Evolutionary conservation across 2,888 invertebrate species (phyloP).

Genomic region (Dioctria rufipes): DNA sequence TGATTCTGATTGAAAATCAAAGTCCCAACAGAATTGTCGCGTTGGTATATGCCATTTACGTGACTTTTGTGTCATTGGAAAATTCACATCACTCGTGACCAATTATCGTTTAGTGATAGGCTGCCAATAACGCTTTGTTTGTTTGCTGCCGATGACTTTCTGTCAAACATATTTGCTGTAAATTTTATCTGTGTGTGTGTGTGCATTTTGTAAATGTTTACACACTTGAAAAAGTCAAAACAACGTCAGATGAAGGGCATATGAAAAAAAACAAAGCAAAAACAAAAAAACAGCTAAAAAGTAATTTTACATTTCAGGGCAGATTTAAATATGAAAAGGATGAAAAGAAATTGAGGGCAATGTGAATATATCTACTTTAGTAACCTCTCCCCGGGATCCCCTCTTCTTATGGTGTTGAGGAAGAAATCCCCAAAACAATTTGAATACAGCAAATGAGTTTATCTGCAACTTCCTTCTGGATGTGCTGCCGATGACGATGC

Average conservation of each 20-base stretch:
- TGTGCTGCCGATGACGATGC: neutral
- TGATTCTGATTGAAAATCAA: too few relatives aligned
- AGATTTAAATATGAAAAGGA: constrained; percentile 15
- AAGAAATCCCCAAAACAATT: constrained; percentile 23
- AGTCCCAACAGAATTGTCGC: too few relatives aligned
- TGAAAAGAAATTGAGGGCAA: constrained; percentile 2
- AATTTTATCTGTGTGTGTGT: constrained; percentile 19
- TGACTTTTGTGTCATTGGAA: too few relatives aligned
- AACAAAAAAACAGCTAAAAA: constrained; percentile 18
- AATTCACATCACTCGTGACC: too few relatives aligned
- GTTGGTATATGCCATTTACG: too few relatives aligned
- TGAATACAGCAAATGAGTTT: constrained; percentile 21
- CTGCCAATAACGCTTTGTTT: constrained; percentile 41
- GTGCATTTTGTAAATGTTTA: constrained; percentile 24
- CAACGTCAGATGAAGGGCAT: neutral
- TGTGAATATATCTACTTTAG: too few relatives aligned
- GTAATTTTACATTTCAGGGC: constrained; percentile 39
- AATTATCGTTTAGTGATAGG: neutral
- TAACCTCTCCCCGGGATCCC: neutral
- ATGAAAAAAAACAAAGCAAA: neutral
- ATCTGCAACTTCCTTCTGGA: constrained; percentile 5
- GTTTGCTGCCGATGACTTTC: constrained; percentile 15
- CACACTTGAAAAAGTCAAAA: neutral
- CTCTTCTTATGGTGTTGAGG: neutral
- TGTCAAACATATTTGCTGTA: constrained; percentile 41